Percentiles rank a stretch among this genome's conserved stretches.
These are phyloP conservation scores for Germaria angustata DNA, from an alignment of 2,888 invertebrate species.

Conservation along the genomic window DNA sequence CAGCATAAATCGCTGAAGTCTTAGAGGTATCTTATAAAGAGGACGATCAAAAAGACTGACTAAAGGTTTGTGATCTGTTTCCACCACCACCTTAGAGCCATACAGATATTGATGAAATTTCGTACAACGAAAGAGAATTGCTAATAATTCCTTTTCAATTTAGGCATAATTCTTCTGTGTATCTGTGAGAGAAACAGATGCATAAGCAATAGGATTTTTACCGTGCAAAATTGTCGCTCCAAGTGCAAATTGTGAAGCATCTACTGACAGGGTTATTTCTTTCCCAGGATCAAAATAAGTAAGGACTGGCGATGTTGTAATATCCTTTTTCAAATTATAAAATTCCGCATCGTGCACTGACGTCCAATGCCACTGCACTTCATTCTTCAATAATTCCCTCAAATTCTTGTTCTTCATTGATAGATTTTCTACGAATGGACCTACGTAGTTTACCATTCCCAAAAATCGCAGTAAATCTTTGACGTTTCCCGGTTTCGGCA, in stretches of 20 bases:
- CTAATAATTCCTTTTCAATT: too few relatives aligned
- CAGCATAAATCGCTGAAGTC: background rate
- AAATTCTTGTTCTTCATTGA: background rate
- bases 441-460: background rate
- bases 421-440: background rate
- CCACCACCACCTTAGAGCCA: background rate
- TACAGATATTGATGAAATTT: background rate
- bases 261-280: background rate
- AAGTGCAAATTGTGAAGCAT: background rate
- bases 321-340: too few relatives aligned
- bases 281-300: background rate
- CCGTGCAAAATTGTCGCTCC: background rate
- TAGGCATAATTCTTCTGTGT: too few relatives aligned
- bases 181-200: background rate
- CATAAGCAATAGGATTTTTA: background rate
- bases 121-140: too few relatives aligned
- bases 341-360: too few relatives aligned
- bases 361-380: too few relatives aligned
- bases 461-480: too few relatives aligned
- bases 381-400: too few relatives aligned
- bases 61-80: constrained; percentile 8
- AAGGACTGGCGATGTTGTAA: background rate
- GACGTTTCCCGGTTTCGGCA: too few relatives aligned
- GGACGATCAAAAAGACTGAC: background rate
- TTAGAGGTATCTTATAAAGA: background rate